Evolutionary conservation across 2,113 vertebrate species (phyloP), one percentile per base, ranked within the genome.

Genomic region (Pedionomus torquatus): DNA sequence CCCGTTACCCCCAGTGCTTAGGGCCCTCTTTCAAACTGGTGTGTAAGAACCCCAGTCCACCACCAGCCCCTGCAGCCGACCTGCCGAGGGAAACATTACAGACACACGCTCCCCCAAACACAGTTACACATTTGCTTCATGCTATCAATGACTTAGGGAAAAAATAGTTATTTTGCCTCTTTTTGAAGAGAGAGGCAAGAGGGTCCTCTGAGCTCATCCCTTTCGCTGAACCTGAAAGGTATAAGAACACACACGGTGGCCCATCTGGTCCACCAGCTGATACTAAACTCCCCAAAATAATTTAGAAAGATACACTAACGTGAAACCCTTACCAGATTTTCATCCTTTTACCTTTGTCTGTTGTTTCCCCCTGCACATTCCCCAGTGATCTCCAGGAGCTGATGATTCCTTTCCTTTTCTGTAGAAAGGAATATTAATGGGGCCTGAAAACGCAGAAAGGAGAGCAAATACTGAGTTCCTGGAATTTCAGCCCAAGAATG

Each of bases 1-100:
- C 3, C 0, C 8, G 15, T 23, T 7, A 39, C 11, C 30, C 17
- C 1, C 25, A 1, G 4, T 7, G 26, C 26, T 4, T 25, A 66
- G 49, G 44, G 51, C 17, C 5, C 9, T 26, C 3, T 17, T 58
- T 39, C 25, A 64, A 49, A 49, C 0, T 3, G 19, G 25, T 5
- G 48, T 30, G 15, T 11, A 13, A 72, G 81, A 52, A 25, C 35
- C 41, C 11, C 49, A 13, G 52, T 16, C 16, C 61, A 75, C 6
- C 44, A n/a, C 12, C 51, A 43, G 60, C 15, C 2, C 2, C 0
- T 2, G 5, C 33, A 41, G 35, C 41, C 4, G 2, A 43, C 54
- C 37, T 72, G 70, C 49, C 1, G 3, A 43, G 28, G 1, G 23
- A 44, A 35, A 12, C 37, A 2, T 7, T 15, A 30, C 66, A 66